Evolutionary conservation across 2,797 vertebrate species (phyloP), one percentile per base, ranked within the genome.

Genomic region (Gymnoscopelus braueri): DNA sequence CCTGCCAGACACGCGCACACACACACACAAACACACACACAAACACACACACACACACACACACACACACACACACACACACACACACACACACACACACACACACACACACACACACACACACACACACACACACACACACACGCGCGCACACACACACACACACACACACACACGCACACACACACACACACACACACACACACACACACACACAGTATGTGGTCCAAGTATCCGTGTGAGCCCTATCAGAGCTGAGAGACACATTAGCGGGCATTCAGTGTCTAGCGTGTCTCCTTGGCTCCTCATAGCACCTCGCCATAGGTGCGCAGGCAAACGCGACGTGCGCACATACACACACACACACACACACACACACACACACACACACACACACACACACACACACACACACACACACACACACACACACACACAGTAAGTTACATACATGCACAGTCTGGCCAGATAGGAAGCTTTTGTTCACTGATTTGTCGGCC

Each of bases 181-280:
- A 52, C 51, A 52, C 51, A 52, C n/a, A 52, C 53, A 54, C 53
- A 54, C 53, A 54, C 53, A 57, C 11, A 32, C 58, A 76, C 24
- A 29, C 24, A 54, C 67, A 63, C 64, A 73, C 12, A 32, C 58
- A 67, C 67, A 63, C 64, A 73, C 66, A 65, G 72, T 74, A 68
- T 60, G 71, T 65, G 15, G 44, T 82, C 74, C 74, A 76, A 77
- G 84, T 78, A 82, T 81, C 80, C 77, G 75, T 79, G 78, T 76
- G 79, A 82, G 75, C 81, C 75, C 65, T 75, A 74, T 76, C 76
- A 63, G 73, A 72, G 80, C 72, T 72, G 54, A 78, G 61, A 78
- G 82, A 75, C 80, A 81, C 71, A 85, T 87, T 87, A 87, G 75
- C 69, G 51, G 78, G 75, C 73, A 68, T 79, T 86, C 79, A 82